Conservation (phyloP, 2,113 vertebrate species). For the Mionectes macconnelli region DNA sequence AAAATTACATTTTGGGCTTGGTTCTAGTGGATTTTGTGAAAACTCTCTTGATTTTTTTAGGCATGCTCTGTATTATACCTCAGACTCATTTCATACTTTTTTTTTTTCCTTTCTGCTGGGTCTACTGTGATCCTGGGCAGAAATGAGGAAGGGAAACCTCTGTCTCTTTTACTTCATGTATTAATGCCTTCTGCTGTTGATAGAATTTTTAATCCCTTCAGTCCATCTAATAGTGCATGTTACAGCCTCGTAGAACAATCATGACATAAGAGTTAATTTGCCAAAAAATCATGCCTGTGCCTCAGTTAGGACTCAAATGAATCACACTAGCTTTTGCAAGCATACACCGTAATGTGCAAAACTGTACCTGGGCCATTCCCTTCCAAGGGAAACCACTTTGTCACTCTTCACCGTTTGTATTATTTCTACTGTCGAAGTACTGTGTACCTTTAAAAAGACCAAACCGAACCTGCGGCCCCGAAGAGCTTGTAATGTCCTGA, state of each 20-base stretch:
- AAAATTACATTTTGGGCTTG: neutral
- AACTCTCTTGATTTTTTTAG: neutral
- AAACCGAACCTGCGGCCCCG: neutral
- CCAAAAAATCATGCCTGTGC: neutral
- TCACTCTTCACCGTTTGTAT: neutral
- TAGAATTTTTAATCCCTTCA: neutral
- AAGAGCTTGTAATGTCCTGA: neutral
- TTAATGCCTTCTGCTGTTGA: neutral
- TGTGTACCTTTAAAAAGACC: neutral
- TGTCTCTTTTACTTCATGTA: neutral
- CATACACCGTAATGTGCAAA: neutral
- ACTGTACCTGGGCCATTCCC: neutral
- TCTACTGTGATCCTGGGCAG: neutral
- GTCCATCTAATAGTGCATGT: neutral
- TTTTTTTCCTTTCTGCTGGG: neutral
- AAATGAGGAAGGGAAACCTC: neutral
- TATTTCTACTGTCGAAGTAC: neutral
- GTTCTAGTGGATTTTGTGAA: neutral
- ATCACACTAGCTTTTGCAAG: neutral
- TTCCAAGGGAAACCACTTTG: neutral
- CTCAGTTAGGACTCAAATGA: neutral
- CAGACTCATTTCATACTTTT: neutral
- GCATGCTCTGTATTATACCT: neutral
- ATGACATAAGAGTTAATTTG: neutral
- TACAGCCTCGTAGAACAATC: neutral